Evolutionary conservation across 2,797 vertebrate genomes (phyloP), one percentile per base, ranked within the genome.

Genomic region (Poeciliopsis infans): DNA sequence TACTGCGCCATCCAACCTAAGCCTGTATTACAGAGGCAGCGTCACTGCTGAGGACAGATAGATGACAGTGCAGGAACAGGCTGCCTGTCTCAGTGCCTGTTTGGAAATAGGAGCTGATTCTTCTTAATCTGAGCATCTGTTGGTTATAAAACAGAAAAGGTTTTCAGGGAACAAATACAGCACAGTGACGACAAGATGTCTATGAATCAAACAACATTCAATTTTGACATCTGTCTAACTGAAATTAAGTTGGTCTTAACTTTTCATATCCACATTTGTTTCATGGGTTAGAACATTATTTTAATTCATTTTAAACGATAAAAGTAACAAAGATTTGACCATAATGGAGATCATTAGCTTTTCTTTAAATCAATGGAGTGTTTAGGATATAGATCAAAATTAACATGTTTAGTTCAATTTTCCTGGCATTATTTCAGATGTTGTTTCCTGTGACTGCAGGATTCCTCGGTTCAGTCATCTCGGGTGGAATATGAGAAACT

Each of bases 401-500:
- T 10, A 43, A 43, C 66, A 33, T 43, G 20, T 59, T 61, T 11
- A 31, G 4, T 76, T 31, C 43, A 74, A 10, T 64, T 69, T 36
- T 69, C 25, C 69, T 69, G 39, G 33, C 0, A 3, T 13, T 13
- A 41, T 41, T 23, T n/a, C 1, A 4, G 2, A 43, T 71, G 12
- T 70, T 55, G 11, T 0, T 10, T 0, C 49, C 3, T 85, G 10
- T 82, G 7, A 70, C 1, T 16, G 90, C 87, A 97, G 70, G 94
- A 92, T 79, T 94, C 94, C 75, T 88, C 95, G 77, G 77, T 77
- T 83, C 95, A 95, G 78, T 92, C 95, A 70, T 95, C 92, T 11
- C 23, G 93, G 87, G 83, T 88, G 20, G 96, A 98, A 85, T 97
- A 98, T 11, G 97, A 98, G 89, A 97, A 95, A 77, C 95, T 99